A percentile compares a stretch with the other conserved stretches of the same genome.
phyloP scores from a whole-genome alignment of 2,888 invertebrate species.

The Macrophya alboannulata region DNA sequence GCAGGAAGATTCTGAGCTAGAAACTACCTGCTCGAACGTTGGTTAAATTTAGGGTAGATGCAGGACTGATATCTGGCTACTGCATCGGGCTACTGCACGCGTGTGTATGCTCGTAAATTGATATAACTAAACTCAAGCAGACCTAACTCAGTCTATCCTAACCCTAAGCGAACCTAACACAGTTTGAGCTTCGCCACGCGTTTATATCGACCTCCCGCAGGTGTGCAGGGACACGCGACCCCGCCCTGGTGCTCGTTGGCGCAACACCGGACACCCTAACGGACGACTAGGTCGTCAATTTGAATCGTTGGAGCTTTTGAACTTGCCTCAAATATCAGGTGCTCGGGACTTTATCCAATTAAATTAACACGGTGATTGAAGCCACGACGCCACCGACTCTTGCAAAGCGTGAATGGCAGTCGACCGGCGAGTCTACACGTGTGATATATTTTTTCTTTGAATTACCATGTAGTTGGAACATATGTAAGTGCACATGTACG shows the following conservation, averaged over 20 bases:
- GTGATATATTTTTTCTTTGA: background rate
- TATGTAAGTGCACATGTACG: background rate
- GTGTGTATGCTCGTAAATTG: background rate
- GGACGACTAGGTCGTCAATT: constrained; percentile 40
- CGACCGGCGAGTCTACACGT: background rate
- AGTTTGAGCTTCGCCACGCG: constrained; percentile 30
- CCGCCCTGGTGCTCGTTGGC: constrained; percentile 49
- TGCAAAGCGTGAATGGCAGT: background rate
- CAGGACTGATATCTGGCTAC: background rate
- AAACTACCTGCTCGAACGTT: background rate
- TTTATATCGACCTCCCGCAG: constrained; percentile 47
- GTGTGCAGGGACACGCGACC: constrained; percentile 52
- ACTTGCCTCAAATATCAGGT: constrained; percentile 50
- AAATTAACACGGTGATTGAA: constrained; percentile 46
- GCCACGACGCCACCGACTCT: background rate
- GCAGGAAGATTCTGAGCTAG: background rate
- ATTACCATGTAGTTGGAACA: background rate
- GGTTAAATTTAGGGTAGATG: background rate
- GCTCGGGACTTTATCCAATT: constrained; percentile 40
- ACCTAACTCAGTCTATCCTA: constrained; percentile 2
- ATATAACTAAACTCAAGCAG: constrained; percentile 11
- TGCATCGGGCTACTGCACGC: constrained; percentile 1
- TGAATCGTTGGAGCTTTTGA: constrained; percentile 49
- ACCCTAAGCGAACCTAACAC: constrained; percentile 10
- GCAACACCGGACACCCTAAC: constrained; percentile 48